Evolutionary conservation across 2,113 vertebrate genomes (phyloP), one percentile per base, ranked within the genome.

Genomic region (Gila orcuttii): DNA sequence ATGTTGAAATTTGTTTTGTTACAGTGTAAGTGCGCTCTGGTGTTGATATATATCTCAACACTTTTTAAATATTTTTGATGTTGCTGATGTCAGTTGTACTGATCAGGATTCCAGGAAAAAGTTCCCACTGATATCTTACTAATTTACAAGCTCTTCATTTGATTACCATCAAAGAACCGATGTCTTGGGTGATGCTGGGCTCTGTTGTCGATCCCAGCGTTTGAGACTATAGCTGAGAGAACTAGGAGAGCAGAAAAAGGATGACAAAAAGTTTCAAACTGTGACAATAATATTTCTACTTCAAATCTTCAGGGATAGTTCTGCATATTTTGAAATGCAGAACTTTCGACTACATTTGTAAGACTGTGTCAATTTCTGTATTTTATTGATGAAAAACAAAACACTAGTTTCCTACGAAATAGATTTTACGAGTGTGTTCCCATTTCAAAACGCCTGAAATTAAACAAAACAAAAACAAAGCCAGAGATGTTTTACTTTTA

Each of bases 391-490:
- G 94, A 95, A 96, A 96, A 95, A 92, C 94, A 96, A 92, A 97
- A 97, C 96, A 96, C 96, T 97, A 97, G 96, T 97, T 97, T 97
- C 96, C 94, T 97, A 96, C 95, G 92, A 96, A 95, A 90, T 88
- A 96, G 92, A 95, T 94, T 96, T 95, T 96, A 95, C 94, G 92
- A 93, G 94, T 90, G 62, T 89, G 93, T 93, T 93, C 88, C 47
- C 92, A 93, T 92, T 93, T 90, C 89, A 88, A 86, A 94, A 88
- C 93, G 92, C 94, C 94, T 96, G 93, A 90, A 92, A 88, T 91
- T 92, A n/a, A 25, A 52, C 6, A 25, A 47, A 19, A 74, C 33
- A 90, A 93, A 76, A 86, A 52, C 66, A 82, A 86, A 76, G 90
- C 82, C 93, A 88, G 79, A 85, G 73, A 79, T 89, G 64, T 83